Conservation (phyloP, 2,888 invertebrate species). For the Rhagonycha fulva region DNA sequence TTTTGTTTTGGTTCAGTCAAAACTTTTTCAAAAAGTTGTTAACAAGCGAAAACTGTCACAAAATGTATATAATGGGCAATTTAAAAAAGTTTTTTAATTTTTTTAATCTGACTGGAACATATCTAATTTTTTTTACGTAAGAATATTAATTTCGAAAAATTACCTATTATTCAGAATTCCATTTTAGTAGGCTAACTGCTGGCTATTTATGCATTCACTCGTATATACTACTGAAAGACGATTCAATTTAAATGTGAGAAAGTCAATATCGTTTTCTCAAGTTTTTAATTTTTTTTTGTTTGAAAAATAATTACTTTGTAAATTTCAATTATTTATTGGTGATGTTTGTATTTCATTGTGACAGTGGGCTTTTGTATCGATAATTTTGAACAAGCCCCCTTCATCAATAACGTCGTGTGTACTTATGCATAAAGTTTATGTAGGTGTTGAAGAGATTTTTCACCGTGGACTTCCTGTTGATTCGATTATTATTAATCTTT, state of each 20-base stretch:
- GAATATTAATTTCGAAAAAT: background rate
- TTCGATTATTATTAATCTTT: background rate
- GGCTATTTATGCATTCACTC: background rate
- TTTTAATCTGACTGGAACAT: too few species aligned
- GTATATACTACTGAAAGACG: background rate
- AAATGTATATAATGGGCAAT: background rate
- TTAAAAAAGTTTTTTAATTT: background rate
- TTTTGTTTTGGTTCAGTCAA: background rate
- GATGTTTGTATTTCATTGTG: background rate
- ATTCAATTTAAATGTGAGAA: background rate
- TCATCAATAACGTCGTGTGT: background rate
- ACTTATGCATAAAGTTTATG: background rate
- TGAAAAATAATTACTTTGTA: background rate
- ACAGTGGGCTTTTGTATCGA: background rate
- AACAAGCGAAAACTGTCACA: background rate
- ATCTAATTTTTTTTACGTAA: background rate
- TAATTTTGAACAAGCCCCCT: background rate
- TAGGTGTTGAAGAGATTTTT: background rate
- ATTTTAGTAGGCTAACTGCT: background rate
- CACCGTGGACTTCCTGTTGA: background rate
- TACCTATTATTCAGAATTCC: background rate
- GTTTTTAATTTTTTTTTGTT: background rate
- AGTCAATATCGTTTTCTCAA: background rate
- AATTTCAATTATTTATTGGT: background rate
- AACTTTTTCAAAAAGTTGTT: background rate